Evolutionary conservation across 2,888 invertebrate species (phyloP), one percentile per base, ranked within the genome.

Genomic region (Leucozona laternaria): DNA sequence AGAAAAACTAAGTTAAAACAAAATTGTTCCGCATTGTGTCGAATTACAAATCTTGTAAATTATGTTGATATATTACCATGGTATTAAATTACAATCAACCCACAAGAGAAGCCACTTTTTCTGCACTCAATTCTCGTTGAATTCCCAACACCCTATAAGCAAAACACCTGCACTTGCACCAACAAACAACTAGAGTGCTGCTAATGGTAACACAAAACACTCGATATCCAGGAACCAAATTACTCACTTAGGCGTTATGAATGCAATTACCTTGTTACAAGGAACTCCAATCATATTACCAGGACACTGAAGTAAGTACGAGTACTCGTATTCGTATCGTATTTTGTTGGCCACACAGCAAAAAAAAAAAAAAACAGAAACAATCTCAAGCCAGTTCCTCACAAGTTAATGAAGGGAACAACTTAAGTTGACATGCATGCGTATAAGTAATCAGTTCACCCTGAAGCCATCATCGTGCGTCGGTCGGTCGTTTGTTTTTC

Each of bases 201-300:
- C 64, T 64, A 53, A 50, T 75, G 75, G 66, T 75, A 66, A 76
- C 25, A 50, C 66, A 76, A 72, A 77, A 66, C 85, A 86, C 81
- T 82, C 82, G 82, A 82, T 72, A 82, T 82, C 81, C 81, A 86
- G 85, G 85, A 86, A 86, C 78, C 86, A 82, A 86, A 82, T 86
- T 86, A 82, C 86, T 86, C 82, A 86, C 70, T 86, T 78, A 78
- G 73, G 82, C 79, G 79, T 82, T 82, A 86, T 86, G 70, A 64
- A 86, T 70, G 86, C 78, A 82, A 82, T 82, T 79, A 82, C 86
- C 86, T 79, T 78, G 82, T 82, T 79, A 79, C 86, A 79, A 70
- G 86, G 78, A 86, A 86, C 86, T 70, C 75, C 79, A 79, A 72
- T 75, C 78, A 77, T 77, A 76, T 77, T 53, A 53, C 62, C 68